Conservation (phyloP, 2,113 vertebrate genomes). For the Melierax canorus region DNA sequence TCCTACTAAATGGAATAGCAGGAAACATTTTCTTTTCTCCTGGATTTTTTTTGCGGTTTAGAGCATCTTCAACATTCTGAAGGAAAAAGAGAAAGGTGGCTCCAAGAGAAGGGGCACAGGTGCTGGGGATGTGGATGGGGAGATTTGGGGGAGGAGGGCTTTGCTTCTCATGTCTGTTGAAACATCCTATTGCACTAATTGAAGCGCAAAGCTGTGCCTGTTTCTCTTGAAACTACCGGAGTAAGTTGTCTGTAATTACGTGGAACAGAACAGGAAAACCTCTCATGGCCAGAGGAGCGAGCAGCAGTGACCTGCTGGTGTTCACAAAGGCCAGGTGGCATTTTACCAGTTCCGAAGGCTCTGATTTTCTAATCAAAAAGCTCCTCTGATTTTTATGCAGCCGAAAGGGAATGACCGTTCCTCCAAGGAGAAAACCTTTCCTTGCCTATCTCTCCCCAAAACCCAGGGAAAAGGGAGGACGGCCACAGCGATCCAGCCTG, state of each 20-base stretch:
- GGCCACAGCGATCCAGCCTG: background rate
- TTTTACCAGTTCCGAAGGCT: background rate
- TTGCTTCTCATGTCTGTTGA: background rate
- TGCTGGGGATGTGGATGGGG: fast-evolving
- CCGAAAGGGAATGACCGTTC: fast-evolving
- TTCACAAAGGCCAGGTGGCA: background rate
- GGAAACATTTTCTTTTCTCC: fast-evolving
- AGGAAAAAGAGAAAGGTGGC: background rate
- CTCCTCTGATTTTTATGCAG: background rate
- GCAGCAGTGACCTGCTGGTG: background rate
- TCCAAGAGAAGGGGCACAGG: background rate
- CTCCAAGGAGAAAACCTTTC: background rate
- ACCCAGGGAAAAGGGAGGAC: background rate
- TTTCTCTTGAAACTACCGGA: background rate
- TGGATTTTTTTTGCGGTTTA: background rate
- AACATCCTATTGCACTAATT: background rate
- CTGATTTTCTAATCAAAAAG: background rate
- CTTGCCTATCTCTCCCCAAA: background rate
- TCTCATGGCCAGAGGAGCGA: background rate
- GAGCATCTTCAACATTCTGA: fast-evolving
- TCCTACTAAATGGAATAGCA: background rate
- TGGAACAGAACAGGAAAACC: background rate
- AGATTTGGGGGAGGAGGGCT: background rate
- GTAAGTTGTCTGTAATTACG: background rate
- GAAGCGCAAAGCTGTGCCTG: background rate